Percentiles rank a stretch among this genome's conserved stretches.
These are phyloP conservation scores for Chymomyza caudatula DNA, from an alignment of 2,888 invertebrate species.

Conservation along the genomic window DNA sequence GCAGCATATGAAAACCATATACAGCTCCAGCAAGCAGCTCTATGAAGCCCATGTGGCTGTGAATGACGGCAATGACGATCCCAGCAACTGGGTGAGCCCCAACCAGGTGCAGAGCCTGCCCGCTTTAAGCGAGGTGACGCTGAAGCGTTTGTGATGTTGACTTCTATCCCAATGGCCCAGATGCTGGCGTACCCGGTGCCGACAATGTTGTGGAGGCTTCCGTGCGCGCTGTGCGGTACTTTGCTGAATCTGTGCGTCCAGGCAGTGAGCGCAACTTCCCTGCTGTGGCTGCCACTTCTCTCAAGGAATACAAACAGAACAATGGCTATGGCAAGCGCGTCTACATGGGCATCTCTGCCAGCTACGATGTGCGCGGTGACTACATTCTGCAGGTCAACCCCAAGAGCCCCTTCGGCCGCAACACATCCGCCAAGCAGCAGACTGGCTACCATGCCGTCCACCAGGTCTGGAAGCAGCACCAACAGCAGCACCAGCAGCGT, in stretches of 20 bases:
- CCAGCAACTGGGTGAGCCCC: conserved; percentile 65
- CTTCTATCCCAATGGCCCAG: conserved; percentile 75
- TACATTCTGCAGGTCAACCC: conserved; percentile 75
- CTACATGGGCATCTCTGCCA: conserved; percentile 74
- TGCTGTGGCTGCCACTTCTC: conserved; percentile 71
- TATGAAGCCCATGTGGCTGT: too few relatives aligned
- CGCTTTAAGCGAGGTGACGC: conserved; percentile 54
- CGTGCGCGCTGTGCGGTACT: conserved; percentile 74
- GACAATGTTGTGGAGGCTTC: conserved; percentile 72
- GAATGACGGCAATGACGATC: conserved; percentile 52
- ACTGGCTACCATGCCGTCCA: conserved; percentile 55
- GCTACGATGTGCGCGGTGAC: conserved; percentile 67
- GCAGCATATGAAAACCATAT: too few relatives aligned
- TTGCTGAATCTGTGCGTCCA: conserved; percentile 75
- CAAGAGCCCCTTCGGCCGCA: conserved; percentile 73
- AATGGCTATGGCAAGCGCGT: conserved; percentile 70
- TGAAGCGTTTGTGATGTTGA: conserved; percentile 72
- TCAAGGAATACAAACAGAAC: conserved; percentile 68
- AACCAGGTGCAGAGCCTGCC: conserved; percentile 62
- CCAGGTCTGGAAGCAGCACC: conserved; percentile 49
- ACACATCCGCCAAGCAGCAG: conserved; percentile 65
- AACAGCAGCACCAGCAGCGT: conserved; percentile 23
- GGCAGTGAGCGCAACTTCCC: conserved; percentile 76
- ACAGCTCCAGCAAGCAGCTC: too few relatives aligned
- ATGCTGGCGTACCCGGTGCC: conserved; percentile 66